Conservation (phyloP, 2,888 invertebrate genomes). For the Habroteleia sp. region DNA sequence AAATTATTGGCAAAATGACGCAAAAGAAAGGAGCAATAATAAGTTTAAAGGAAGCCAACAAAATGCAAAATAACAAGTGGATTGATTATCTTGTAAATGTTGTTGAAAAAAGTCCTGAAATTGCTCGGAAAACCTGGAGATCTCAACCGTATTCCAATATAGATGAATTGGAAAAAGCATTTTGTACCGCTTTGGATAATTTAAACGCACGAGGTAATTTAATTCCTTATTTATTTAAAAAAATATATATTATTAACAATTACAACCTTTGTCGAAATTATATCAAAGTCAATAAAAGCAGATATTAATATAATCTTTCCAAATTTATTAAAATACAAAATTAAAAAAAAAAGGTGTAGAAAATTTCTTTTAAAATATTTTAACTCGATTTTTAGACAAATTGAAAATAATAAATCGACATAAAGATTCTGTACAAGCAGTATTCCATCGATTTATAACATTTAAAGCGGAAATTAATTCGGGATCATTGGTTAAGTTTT, state of each 20-base stretch:
- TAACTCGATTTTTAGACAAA: no score
- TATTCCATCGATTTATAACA: constrained; percentile 27
- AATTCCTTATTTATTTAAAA: neutral
- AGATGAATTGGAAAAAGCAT: constrained; percentile 19
- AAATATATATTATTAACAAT: no score
- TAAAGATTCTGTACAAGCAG: constrained; percentile 19
- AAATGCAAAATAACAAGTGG: constrained; percentile 9
- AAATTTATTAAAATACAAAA: no score
- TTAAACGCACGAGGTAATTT: constrained; percentile 19
- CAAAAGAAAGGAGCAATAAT: no score
- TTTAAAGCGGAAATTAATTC: constrained; percentile 33
- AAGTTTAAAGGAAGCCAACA: neutral
- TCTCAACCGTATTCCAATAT: neutral
- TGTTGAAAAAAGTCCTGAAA: constrained; percentile 28
- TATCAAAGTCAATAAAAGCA: no score
- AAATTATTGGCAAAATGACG: no score
- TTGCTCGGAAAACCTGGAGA: constrained; percentile 21
- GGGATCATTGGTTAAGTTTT: constrained; percentile 17
- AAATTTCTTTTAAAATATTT: neutral
- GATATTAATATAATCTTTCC: no score
- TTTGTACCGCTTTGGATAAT: constrained; percentile 7
- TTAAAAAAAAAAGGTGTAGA: neutral
- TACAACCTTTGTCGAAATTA: no score
- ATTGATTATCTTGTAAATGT: neutral
- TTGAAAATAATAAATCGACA: constrained; percentile 34